These are phyloP conservation scores for Colletes latitarsis DNA, from an alignment of 1,140 invertebrate species.

Conservation along the genomic window DNA sequence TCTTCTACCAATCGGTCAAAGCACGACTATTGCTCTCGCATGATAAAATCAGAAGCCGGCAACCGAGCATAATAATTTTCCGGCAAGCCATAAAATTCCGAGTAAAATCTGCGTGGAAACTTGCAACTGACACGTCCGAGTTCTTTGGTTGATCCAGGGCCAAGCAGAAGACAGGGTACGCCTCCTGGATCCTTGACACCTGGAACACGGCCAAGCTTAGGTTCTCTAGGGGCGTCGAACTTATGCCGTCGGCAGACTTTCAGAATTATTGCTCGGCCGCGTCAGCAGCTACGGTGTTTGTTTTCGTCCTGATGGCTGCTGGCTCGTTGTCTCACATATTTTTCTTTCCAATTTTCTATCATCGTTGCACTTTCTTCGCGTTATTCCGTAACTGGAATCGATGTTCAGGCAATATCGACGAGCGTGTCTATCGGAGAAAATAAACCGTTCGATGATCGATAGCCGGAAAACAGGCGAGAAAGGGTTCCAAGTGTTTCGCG, in stretches of 20 bases:
- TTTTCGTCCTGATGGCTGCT: slow-evolving; percentile 68
- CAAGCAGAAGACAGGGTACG: slow-evolving; percentile 67
- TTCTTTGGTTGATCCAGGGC: slow-evolving; percentile 60
- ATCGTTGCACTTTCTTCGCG: not conserved
- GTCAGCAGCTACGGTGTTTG: slow-evolving; percentile 78
- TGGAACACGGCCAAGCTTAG: slow-evolving; percentile 76
- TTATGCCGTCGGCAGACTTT: slow-evolving; percentile 77
- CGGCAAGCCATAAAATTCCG: not conserved
- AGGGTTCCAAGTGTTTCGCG: not conserved
- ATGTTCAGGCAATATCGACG: slow-evolving; percentile 10
- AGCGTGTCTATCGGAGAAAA: not conserved
- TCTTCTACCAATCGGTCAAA: too few relatives aligned
- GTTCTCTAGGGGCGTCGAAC: slow-evolving; percentile 71
- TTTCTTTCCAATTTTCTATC: slow-evolving; percentile 9
- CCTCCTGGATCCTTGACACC: slow-evolving; percentile 77
- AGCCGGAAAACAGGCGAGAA: not conserved
- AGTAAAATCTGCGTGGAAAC: slow-evolving; percentile 48
- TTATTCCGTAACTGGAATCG: slow-evolving; percentile 18
- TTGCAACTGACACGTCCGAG: slow-evolving; percentile 54
- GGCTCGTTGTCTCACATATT: slow-evolving; percentile 44
- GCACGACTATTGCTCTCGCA: too few relatives aligned
- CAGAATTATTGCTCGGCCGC: slow-evolving; percentile 76
- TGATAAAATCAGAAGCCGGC: too few relatives aligned
- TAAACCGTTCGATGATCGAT: slow-evolving; percentile 19
- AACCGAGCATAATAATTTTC: not conserved